These are phyloP conservation scores for Diplodus sargus DNA, from an alignment of 2,797 vertebrate genomes.

Conservation along the genomic window DNA sequence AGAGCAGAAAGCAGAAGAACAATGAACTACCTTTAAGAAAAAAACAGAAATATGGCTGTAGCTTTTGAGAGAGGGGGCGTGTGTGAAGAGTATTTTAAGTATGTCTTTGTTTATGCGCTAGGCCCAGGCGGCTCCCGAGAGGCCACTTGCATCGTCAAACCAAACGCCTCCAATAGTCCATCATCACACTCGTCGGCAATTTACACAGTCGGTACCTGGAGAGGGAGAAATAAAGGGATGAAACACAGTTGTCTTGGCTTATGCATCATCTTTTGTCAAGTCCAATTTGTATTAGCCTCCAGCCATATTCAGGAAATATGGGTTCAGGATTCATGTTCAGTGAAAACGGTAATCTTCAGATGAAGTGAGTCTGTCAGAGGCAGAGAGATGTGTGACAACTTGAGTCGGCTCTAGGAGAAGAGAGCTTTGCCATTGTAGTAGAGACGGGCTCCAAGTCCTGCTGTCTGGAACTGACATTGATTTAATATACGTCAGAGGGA, in stretches of 20 bases:
- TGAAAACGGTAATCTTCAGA: slow-evolving; percentile 77
- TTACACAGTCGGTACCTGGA: slow-evolving; percentile 75
- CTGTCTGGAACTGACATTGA: slow-evolving; percentile 69
- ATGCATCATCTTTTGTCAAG: slow-evolving; percentile 80
- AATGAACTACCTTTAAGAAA: slow-evolving; percentile 35
- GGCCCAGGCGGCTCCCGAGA: slow-evolving; percentile 69
- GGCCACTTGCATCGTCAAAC: slow-evolving; percentile 76
- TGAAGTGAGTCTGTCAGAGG: slow-evolving; percentile 72
- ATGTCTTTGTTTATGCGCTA: slow-evolving; percentile 73
- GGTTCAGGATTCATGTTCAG: slow-evolving; percentile 66
- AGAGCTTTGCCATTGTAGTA: slow-evolving; percentile 41
- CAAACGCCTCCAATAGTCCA: slow-evolving; percentile 68
- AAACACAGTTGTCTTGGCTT: slow-evolving; percentile 69
- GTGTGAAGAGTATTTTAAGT: slow-evolving; percentile 73
- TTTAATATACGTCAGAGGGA: slow-evolving; percentile 69
- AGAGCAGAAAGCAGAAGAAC: slow-evolving; percentile 39
- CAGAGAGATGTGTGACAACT: slow-evolving; percentile 69
- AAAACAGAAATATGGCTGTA: slow-evolving; percentile 36
- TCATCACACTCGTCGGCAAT: slow-evolving; percentile 69
- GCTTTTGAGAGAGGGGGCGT: slow-evolving; percentile 34
- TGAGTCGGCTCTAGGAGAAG: slow-evolving; percentile 56
- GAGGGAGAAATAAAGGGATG: slow-evolving; percentile 70
- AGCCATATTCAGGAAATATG: slow-evolving; percentile 64
- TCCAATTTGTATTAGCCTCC: slow-evolving; percentile 80
- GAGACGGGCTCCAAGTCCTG: slow-evolving; percentile 39